Evolutionary conservation across 1,140 invertebrate genomes (phyloP).

Genomic region (Wiebesia pumilae): DNA sequence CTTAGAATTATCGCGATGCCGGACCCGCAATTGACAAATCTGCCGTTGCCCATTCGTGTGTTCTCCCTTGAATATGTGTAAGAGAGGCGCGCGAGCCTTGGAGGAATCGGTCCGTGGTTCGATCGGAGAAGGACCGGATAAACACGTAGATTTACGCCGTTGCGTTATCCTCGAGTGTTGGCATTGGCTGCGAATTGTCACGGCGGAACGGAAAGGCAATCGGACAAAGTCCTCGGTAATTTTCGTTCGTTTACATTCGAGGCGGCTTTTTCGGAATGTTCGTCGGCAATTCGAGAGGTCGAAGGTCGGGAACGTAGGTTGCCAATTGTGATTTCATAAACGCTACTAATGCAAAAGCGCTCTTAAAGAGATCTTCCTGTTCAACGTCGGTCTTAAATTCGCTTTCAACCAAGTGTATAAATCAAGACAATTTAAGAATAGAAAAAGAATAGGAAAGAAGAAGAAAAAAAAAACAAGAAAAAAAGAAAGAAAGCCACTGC

Average conservation of each 20-base stretch:
- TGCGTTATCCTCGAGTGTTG: neutral
- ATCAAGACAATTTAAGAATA: neutral
- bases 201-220: neutral
- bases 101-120: neutral
- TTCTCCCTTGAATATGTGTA: constrained; percentile 29
- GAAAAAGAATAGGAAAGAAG: no score
- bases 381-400: neutral
- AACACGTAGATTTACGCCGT: neutral
- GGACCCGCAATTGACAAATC: constrained; percentile 37
- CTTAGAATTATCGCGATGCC: constrained; percentile 36
- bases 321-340: neutral
- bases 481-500: neutral
- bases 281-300: no score
- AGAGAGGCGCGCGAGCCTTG: neutral
- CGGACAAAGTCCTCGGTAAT: neutral
- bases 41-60: constrained; percentile 28
- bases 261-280: neutral
- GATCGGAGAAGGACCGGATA: neutral
- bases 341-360: neutral
- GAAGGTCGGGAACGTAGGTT: neutral
- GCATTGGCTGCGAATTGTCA: neutral
- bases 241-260: neutral
- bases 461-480: no score
- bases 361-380: constrained; percentile 1
- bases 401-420: neutral